Percentiles rank a stretch among this genome's conserved stretches.
phyloP scores from a whole-genome alignment of 2,888 invertebrate species.

The Andrena hattorfiana region DNA sequence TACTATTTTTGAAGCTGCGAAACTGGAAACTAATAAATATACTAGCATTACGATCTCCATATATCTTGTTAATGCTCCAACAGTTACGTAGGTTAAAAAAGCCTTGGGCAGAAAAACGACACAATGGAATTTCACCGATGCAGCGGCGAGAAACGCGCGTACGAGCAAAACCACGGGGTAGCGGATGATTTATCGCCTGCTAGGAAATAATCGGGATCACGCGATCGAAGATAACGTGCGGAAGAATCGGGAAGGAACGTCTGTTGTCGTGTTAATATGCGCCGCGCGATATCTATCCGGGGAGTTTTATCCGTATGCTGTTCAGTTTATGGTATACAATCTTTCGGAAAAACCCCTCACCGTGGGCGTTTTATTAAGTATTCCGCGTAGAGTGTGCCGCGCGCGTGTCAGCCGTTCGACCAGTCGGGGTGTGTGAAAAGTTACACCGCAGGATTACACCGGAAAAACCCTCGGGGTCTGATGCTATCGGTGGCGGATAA shows the following conservation, averaged over 20 bases:
- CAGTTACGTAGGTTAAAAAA: background rate
- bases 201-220: conserved; percentile 16
- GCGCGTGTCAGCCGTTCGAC: conserved; percentile 63
- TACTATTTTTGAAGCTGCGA: too few species aligned
- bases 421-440: conserved; percentile 56
- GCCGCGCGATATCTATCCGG: conserved; percentile 29
- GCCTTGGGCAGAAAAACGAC: background rate
- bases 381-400: conserved; percentile 55
- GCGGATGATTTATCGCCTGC: conserved; percentile 12
- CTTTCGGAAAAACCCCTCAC: conserved; percentile 49
- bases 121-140: background rate
- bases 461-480: conserved; percentile 44
- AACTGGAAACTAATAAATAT: too few species aligned
- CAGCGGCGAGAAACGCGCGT: background rate
- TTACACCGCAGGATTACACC: conserved; percentile 57
- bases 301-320: conserved; percentile 34
- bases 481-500: conserved; percentile 54
- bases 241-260: conserved; percentile 1
- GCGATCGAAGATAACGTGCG: conserved; percentile 15
- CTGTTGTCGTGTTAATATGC: conserved; percentile 44
- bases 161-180: background rate
- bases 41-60: too few species aligned
- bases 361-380: conserved; percentile 59
- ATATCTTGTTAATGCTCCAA: too few species aligned
- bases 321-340: conserved; percentile 52